These are phyloP conservation scores for Leptinotarsa undecemlineata DNA, from an alignment of 1,140 invertebrate genomes.

Conservation along the genomic window DNA sequence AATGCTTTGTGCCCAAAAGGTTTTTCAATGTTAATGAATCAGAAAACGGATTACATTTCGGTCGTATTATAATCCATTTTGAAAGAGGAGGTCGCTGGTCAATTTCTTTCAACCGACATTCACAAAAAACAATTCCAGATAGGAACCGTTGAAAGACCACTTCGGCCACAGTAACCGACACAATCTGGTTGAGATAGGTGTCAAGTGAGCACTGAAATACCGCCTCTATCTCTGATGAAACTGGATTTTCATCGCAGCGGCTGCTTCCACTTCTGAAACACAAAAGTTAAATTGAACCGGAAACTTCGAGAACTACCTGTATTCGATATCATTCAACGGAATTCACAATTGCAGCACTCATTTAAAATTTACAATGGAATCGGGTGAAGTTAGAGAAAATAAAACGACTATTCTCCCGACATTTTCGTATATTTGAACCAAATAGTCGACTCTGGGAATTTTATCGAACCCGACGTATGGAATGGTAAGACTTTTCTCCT, in stretches of 20 bases:
- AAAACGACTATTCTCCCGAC: neutral
- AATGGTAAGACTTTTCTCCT: neutral
- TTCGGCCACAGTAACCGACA: too few relatives aligned
- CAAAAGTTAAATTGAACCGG: slow-evolving; percentile 8
- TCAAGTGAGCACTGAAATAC: neutral
- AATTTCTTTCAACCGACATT: too few relatives aligned
- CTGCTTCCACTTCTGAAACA: neutral
- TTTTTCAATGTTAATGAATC: too few relatives aligned
- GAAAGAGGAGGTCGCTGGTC: too few relatives aligned
- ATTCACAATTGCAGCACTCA: slow-evolving; percentile 5
- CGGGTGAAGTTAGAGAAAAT: neutral
- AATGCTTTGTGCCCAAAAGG: too few relatives aligned
- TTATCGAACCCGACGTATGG: neutral
- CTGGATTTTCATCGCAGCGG: neutral
- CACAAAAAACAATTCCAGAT: too few relatives aligned
- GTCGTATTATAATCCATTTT: too few relatives aligned
- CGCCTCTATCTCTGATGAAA: neutral
- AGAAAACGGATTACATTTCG: too few relatives aligned
- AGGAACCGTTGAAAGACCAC: too few relatives aligned
- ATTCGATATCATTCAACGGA: slow-evolving; percentile 1
- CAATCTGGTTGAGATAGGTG: neutral
- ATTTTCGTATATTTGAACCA: slow-evolving; percentile 2
- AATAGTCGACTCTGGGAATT: neutral
- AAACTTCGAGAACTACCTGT: slow-evolving; percentile 1
- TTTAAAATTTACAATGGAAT: slow-evolving; percentile 5